phyloP scores from a whole-genome alignment of 2,888 invertebrate species.

The Microctonus hyperodae region DNA sequence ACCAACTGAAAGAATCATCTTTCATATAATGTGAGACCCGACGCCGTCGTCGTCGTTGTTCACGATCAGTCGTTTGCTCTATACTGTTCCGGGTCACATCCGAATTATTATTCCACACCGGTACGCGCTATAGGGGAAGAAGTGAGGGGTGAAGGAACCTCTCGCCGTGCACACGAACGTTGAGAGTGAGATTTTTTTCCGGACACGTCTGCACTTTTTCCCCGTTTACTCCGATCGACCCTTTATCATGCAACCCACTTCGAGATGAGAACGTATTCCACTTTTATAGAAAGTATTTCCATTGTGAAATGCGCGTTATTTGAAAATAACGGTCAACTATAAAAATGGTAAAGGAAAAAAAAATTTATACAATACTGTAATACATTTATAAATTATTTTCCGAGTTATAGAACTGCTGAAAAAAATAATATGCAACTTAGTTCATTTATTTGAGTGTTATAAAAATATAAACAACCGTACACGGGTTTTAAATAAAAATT shows the following conservation, averaged over 20 bases:
- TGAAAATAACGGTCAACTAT: conserved; percentile 17
- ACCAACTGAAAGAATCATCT: conserved; percentile 12
- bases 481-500: too few species aligned
- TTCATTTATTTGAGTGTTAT: too few species aligned
- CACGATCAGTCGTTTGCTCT: neutral
- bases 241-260: neutral
- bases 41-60: conserved; percentile 2
- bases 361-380: neutral
- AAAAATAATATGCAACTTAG: too few species aligned
- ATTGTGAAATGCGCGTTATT: conserved; percentile 8
- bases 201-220: conserved; percentile 29
- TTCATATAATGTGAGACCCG: neutral
- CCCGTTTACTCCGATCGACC: conserved; percentile 5
- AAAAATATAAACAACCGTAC: too few species aligned
- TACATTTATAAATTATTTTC: neutral
- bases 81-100: neutral
- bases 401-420: too few species aligned
- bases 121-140: conserved; percentile 3
- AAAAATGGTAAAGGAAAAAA: conserved; percentile 6
- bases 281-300: conserved; percentile 19
- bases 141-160: neutral
- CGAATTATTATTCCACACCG: conserved; percentile 29
- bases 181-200: conserved; percentile 25
- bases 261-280: neutral
- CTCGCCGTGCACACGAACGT: neutral